These are phyloP conservation scores for Acinonyx jubatus DNA, from an alignment of 2,113 vertebrate species.

Conservation along the genomic window DNA sequence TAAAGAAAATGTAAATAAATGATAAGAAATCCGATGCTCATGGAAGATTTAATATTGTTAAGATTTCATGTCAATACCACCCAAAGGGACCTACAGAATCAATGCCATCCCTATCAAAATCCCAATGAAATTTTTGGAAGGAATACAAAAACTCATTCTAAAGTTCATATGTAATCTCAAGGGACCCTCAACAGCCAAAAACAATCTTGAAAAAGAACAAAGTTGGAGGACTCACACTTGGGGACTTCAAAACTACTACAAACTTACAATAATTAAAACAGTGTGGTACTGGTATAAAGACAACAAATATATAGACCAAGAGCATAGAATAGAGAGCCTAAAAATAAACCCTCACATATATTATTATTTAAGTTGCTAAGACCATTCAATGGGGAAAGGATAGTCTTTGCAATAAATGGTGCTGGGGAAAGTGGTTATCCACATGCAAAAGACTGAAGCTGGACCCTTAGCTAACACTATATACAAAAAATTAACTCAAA, in stretches of 20 bases:
- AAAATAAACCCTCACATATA: neutral
- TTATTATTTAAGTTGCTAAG: neutral
- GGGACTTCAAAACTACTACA: neutral
- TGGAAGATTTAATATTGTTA: neutral
- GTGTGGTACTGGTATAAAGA: neutral
- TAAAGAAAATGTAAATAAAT: neutral
- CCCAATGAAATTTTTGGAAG: neutral
- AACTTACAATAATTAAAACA: neutral
- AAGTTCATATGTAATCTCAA: neutral
- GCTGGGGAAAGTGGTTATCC: neutral
- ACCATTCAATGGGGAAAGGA: neutral
- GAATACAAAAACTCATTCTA: neutral
- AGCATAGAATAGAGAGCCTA: neutral
- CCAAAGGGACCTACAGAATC: neutral
- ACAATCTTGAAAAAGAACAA: neutral
- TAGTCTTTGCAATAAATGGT: neutral
- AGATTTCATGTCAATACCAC: neutral
- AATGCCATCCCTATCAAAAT: neutral
- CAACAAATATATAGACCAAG: neutral
- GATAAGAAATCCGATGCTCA: neutral
- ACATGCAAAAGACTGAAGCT: neutral
- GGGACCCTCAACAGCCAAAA: neutral
- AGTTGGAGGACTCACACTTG: neutral
- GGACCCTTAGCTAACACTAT: neutral
- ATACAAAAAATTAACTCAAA: neutral